Evolutionary conservation across 2,888 invertebrate genomes (phyloP), one percentile per base, ranked within the genome.

Genomic region (Eilema griseolum): DNA sequence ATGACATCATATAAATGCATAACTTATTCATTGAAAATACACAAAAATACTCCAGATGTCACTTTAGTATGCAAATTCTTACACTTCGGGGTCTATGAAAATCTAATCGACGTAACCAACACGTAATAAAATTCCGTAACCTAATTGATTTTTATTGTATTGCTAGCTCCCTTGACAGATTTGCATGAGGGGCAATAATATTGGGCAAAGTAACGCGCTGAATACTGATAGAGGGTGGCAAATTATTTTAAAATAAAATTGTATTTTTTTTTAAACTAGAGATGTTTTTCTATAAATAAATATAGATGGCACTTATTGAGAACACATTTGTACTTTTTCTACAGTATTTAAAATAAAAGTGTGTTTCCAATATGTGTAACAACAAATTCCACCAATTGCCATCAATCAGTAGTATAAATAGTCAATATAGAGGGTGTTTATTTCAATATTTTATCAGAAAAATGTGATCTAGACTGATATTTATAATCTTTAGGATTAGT

Each of bases 91-190:
- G 70, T 69, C 67, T 72, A 80, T 71, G 72, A 67, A 71, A 81
- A 73, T 72, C 64, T 82, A 82, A 81, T 81, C 70, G 73, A 46
- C 68, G 68, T 70, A 74, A 73, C 81, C 78, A 77, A 80, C 67
- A 73, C 70, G 70, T 73, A 74, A 73, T 71, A 69, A 71, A 77
- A 73, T 77, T 71, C 65, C 57, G 56, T 69, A 78, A 83, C 72
- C 69, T 83, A 78, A 82, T 80, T 78, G 83, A 83, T 76, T 81
- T 82, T 76, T 78, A 71, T 71, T 71, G 61, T 68, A 68, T 75
- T 74, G 73, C 66, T 66, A 64, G 70, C 56, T 73, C 77, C 75
- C 75, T 66, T 70, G 57, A 66, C 70, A 66, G 72, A 80, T 80
- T 76, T 75, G 73, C 78, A 76, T 76, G 72, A 76, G 70, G 76